Base-by-base conservation (phyloP, 2,797 vertebrate species). In the Bradypodion pumilum region DNA sequence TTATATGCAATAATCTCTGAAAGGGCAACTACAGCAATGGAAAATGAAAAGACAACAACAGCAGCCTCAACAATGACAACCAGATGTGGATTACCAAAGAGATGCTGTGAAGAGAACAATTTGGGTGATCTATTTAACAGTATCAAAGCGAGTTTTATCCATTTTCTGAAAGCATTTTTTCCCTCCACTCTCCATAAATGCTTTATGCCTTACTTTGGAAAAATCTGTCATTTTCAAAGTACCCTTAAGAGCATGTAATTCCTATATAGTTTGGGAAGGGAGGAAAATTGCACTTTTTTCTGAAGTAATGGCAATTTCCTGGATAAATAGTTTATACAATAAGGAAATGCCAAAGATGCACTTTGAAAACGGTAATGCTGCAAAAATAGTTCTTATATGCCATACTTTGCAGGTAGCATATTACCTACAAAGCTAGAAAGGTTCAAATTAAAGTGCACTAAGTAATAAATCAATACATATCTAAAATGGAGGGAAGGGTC, bases 231-330 rank as follows among this genome's bases (percentile, higher is more conserved):
- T 95, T 96, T 96, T 93, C 85, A 93, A 95, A 95, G 84, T 90
- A 92, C 78, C 60, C 19, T 49, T 95, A 95, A 94, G 88, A 94
- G 88, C 91, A 92, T 79, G 86, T 92, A 95, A 94, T 93, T 82
- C 80, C 49, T 92, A 90, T 62, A 87, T 94, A 94, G 90, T 94
- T 92, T 92, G 84, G 82, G 78, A 1, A 78, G 23, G 23, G 12
- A 7, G 52, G 5, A 8, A 93, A 92, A 93, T 85, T 92, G 68
- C 70, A 91, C 88, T 93, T 94, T 94, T 92, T 19, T 56, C 87
- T 92, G 82, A 95, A 95, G 94, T 93, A 95, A 95, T 94, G 83
- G 87, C 87, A 94, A 92, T 92, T 96, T 95, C 94, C 90, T 84
- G 91, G 84, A 92, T 95, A 95, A 89, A 90, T 92, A 92, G 92